phyloP scores from a whole-genome alignment of 2,888 invertebrate species.

The Biston stratarius region DNA sequence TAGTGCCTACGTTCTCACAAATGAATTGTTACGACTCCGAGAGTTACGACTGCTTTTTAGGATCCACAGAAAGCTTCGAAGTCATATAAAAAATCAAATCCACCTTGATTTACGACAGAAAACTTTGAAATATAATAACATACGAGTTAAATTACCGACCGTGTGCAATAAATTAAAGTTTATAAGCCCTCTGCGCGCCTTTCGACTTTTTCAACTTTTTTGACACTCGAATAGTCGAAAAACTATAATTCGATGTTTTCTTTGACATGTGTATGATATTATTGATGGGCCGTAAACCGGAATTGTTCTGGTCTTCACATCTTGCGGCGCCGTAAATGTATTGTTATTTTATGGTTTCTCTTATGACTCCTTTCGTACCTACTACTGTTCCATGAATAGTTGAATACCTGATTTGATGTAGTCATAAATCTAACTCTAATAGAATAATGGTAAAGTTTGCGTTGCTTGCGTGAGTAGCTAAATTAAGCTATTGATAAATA shows the following conservation, averaged over 20 bases:
- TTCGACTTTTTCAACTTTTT: constrained; percentile 51
- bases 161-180: constrained; percentile 74
- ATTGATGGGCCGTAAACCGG: constrained; percentile 45
- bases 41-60: constrained; percentile 49
- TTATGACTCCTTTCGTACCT: constrained; percentile 24
- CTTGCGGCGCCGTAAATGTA: constrained; percentile 37
- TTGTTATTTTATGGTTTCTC: constrained; percentile 38
- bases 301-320: constrained; percentile 43
- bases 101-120: constrained; percentile 74
- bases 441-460: constrained; percentile 12
- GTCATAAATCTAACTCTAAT: constrained; percentile 29
- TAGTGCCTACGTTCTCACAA: constrained; percentile 28
- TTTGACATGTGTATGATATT: constrained; percentile 45
- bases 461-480: too few species aligned
- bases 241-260: constrained; percentile 62
- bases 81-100: constrained; percentile 80
- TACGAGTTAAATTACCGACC: constrained; percentile 73
- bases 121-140: constrained; percentile 83
- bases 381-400: constrained; percentile 35
- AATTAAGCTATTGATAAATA: too few species aligned
- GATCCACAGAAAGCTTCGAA: constrained; percentile 60
- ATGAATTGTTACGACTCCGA: constrained; percentile 43
- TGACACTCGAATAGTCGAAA: constrained; percentile 45
- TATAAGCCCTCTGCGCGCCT: constrained; percentile 56
- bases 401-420: constrained; percentile 30